A percentile compares a stretch with the other conserved stretches of the same genome.
phyloP scores from a whole-genome alignment of 2,113 vertebrate species.

The Neopipo cinnamomea region DNA sequence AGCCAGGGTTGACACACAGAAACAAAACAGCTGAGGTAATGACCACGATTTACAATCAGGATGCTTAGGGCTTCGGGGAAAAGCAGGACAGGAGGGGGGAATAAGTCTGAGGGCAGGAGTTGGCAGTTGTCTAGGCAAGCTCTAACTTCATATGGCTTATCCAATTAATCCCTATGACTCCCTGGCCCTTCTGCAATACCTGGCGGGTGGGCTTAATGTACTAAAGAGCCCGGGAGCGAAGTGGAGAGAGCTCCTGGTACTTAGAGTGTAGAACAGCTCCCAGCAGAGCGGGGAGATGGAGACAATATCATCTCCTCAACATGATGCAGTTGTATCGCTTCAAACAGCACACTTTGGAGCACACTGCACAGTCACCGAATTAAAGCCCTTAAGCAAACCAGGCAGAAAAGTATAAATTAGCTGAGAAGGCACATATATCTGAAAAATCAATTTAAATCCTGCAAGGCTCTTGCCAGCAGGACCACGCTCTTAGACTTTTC shows the following conservation, averaged over 20 bases:
- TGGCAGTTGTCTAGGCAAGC: neutral
- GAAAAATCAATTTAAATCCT: slow-evolving; percentile 24
- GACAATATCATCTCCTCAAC: neutral
- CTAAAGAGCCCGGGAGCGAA: neutral
- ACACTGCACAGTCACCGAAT: neutral
- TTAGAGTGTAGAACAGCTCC: neutral
- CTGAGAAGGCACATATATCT: neutral
- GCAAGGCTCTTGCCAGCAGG: neutral
- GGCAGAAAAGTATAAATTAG: slow-evolving; percentile 43
- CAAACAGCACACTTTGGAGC: neutral
- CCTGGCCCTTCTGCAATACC: neutral
- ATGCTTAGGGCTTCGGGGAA: neutral
- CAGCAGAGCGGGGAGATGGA: neutral
- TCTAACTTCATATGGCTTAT: neutral
- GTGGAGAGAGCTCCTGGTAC: neutral
- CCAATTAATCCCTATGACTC: neutral
- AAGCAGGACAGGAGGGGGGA: neutral
- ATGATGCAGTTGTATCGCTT: neutral
- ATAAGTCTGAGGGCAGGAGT: neutral
- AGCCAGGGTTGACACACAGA: neutral
- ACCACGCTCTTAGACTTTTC: neutral
- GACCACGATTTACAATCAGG: neutral
- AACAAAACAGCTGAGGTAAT: neutral
- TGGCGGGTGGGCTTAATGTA: neutral
- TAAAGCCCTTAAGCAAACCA: slow-evolving; percentile 37